Conservation (phyloP, 2,113 vertebrate species). For the Apodemus speciosus region DNA sequence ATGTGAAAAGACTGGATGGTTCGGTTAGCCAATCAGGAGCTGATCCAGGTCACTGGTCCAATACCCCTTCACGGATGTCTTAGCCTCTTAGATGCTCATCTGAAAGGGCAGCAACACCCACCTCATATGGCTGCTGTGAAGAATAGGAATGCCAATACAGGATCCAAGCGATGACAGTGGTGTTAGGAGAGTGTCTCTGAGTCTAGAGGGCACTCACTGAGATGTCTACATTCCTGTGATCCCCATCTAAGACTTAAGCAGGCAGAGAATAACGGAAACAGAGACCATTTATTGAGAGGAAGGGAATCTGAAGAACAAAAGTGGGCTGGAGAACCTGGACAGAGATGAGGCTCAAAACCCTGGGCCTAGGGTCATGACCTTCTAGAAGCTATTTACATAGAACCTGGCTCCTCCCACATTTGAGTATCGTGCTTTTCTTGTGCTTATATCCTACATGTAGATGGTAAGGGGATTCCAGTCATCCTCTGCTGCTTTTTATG, state of each 20-base stretch:
- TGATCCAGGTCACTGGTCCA: neutral
- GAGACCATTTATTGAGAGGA: neutral
- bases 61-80: neutral
- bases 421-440: neutral
- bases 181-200: neutral
- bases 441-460: neutral
- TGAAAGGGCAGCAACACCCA: neutral
- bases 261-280: neutral
- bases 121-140: neutral
- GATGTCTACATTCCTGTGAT: no score
- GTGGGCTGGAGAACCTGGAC: neutral
- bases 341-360: neutral
- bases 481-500: neutral
- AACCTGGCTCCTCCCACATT: neutral
- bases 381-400: neutral
- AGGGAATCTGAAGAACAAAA: no score
- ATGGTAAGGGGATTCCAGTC: neutral
- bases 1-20: neutral
- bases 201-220: neutral
- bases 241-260: neutral
- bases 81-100: neutral
- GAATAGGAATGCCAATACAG: neutral
- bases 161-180: neutral
- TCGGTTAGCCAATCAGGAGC: neutral
- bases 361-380: no score